Percentiles rank a stretch among this genome's conserved stretches.
phyloP scores from a whole-genome alignment of 2,113 vertebrate genomes.

The Tiliqua scincoides region DNA sequence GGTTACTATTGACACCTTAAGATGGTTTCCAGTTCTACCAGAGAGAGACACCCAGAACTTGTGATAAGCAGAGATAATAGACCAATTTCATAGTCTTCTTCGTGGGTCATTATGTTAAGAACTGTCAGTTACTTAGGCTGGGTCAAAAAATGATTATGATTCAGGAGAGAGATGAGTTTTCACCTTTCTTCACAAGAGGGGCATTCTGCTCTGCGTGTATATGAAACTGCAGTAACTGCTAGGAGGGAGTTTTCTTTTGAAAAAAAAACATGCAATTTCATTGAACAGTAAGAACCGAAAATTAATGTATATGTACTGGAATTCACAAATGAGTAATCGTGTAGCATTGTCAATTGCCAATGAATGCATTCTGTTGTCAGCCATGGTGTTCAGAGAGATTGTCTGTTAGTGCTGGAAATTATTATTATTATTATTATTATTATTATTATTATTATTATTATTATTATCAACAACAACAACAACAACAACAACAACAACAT shows the following conservation, averaged over 20 bases:
- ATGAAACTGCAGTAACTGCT: not conserved
- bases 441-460: too few species aligned
- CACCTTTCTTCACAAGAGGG: not conserved
- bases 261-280: not conserved
- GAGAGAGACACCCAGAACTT: not conserved
- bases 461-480: too few species aligned
- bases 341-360: not conserved
- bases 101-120: not conserved
- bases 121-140: not conserved
- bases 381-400: not conserved
- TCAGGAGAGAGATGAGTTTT: not conserved
- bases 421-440: too few species aligned
- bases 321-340: not conserved
- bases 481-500: too few species aligned
- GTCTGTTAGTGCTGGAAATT: not conserved
- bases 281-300: not conserved
- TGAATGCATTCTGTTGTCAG: not conserved
- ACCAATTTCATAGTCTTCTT: constrained; percentile 10
- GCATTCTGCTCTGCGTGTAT: accelerated
- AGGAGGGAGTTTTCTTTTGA: constrained; percentile 12
- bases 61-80: not conserved
- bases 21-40: not conserved
- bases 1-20: not conserved
- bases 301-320: constrained; percentile 15
- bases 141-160: not conserved